These are phyloP conservation scores for Hydraecia micacea DNA, from an alignment of 2,888 invertebrate genomes.

Conservation along the genomic window DNA sequence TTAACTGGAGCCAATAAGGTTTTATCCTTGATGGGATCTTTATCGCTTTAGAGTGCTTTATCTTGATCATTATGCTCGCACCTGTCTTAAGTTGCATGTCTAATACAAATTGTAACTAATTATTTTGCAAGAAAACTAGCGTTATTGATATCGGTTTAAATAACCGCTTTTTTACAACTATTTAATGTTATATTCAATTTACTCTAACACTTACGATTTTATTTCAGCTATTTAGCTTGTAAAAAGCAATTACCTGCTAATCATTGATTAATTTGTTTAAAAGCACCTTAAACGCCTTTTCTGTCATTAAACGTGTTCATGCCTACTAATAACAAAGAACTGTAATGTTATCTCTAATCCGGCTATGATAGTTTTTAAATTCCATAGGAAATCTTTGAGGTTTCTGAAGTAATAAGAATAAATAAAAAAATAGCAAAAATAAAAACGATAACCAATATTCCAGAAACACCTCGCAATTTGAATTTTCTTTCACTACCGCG, in stretches of 20 bases:
- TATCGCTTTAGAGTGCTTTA: slow-evolving; percentile 14
- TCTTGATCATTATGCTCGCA: slow-evolving; percentile 28
- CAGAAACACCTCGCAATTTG: slow-evolving; percentile 47
- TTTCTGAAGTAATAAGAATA: neutral
- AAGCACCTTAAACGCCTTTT: neutral
- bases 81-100: slow-evolving; percentile 25
- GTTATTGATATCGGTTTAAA: neutral
- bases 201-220: neutral
- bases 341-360: neutral
- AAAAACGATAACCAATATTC: slow-evolving; percentile 1
- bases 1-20: neutral
- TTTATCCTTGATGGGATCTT: slow-evolving; percentile 27
- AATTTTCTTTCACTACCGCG: slow-evolving; percentile 55
- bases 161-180: neutral
- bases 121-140: neutral
- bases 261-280: neutral
- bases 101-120: neutral
- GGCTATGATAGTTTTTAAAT: neutral
- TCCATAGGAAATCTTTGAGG: neutral
- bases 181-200: neutral
- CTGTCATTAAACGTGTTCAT: too few relatives aligned
- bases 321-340: neutral
- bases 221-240: neutral
- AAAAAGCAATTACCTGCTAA: neutral
- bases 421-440: too few relatives aligned